Base-by-base conservation (phyloP, 2,113 vertebrate genomes). In the Takifugu flavidus region DNA sequence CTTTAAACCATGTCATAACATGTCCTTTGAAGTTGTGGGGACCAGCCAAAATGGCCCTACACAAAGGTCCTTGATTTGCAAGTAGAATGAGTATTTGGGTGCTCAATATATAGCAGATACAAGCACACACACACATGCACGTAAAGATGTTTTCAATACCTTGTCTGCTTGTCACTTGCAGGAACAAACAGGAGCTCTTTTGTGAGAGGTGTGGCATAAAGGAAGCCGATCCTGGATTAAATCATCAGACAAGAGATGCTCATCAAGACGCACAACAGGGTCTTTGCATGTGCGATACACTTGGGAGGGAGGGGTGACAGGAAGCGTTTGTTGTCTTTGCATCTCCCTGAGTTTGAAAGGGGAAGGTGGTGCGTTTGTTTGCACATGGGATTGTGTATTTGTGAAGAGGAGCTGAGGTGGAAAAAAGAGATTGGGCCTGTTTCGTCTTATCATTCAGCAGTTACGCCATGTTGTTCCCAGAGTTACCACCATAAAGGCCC, bases 171-270 rank as follows among this genome's bases (percentile, higher is more conserved):
- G 51, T 14, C 62, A 25, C 25, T 63, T 26, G n/a, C 5, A 3
- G 61, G 29, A 26, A 15, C 63, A 69, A 39, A 82, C 69, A 72
- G 62, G 49, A 52, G 61, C 2, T 52, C 44, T 25, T 61, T 82
- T 78, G 79, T 72, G 29, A 46, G 64, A 70, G 74, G 79, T 74
- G 74, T 72, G 65, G 64, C 56, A 27, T 59, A 67, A 65, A 82
- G 80, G 76, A 77, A 74, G 76, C 70, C 43, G 62, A 77, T 74
- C 72, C 27, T 51, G 61, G 62, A 34, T 61, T 56, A 52, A 15
- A 13, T 12, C 53, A 80, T 76, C 77, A 67, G 72, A 59, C 12
- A 25, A 61, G 59, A 76, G 75, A 83, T 77, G 70, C 63, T 70
- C 59, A 72, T 79, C 77, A 51, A 3, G 14, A 44, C 49, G n/a